These are phyloP conservation scores for Cheirogaleus medius DNA, from an alignment of 2,113 vertebrate species.

Conservation along the genomic window DNA sequence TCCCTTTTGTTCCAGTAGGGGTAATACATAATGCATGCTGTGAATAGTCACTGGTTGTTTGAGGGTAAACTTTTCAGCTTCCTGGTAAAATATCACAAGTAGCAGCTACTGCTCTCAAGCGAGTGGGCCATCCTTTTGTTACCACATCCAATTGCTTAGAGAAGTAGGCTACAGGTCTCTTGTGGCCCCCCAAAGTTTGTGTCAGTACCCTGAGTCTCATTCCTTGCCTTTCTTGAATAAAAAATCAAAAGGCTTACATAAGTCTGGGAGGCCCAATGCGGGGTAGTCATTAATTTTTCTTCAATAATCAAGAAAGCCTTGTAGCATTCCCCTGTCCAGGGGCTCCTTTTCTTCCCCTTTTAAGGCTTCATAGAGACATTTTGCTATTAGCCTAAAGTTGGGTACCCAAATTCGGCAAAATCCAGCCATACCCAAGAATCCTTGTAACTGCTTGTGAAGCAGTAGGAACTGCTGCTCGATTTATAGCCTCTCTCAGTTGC, in stretches of 20 bases:
- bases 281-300: not conserved
- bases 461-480: not conserved
- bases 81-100: too few relatives aligned
- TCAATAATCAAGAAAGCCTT: not conserved
- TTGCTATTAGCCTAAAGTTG: not conserved
- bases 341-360: not conserved
- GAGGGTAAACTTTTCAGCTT: too few relatives aligned
- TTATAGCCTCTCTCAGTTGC: not conserved
- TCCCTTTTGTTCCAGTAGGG: too few relatives aligned
- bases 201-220: not conserved
- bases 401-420: not conserved
- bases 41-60: too few relatives aligned
- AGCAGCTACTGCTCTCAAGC: not conserved
- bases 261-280: not conserved
- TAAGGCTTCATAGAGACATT: not conserved
- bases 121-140: not conserved
- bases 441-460: not conserved
- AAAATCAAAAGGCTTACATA: not conserved
- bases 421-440: not conserved
- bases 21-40: too few relatives aligned
- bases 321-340: not conserved
- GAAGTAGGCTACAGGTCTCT: not conserved
- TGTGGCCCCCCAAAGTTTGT: not conserved
- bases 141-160: not conserved
- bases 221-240: not conserved